These are phyloP conservation scores for Eleginops maclovinus DNA, from an alignment of 2,113 vertebrate genomes.

Conservation along the genomic window DNA sequence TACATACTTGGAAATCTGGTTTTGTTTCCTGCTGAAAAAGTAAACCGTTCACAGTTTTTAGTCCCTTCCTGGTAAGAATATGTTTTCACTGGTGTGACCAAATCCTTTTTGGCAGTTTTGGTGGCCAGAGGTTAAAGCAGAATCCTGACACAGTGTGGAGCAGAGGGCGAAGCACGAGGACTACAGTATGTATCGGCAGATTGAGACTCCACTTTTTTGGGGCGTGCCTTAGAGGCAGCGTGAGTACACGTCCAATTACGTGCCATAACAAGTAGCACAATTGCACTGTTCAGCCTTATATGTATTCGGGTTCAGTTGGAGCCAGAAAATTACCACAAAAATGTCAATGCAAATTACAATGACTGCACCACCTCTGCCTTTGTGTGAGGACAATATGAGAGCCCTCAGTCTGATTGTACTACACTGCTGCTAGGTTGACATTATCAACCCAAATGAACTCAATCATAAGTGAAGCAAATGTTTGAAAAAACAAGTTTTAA, in stretches of 20 bases:
- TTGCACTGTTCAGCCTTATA: slow-evolving; percentile 21
- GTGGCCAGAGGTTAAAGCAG: slow-evolving; percentile 6
- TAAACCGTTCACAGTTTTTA: background rate
- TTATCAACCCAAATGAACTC: background rate
- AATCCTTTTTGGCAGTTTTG: slow-evolving; percentile 21
- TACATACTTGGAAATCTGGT: background rate
- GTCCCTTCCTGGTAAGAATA: background rate
- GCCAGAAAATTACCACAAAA: slow-evolving; percentile 19
- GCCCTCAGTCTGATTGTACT: slow-evolving; percentile 14
- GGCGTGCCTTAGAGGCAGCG: background rate
- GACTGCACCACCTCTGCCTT: background rate
- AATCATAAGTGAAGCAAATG: background rate
- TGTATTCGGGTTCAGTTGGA: slow-evolving; percentile 14
- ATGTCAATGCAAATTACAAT: slow-evolving; percentile 38
- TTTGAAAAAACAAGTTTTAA: background rate
- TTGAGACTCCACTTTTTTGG: background rate
- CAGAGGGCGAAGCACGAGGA: slow-evolving; percentile 3
- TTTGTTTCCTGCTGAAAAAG: background rate
- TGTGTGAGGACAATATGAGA: slow-evolving; percentile 20
- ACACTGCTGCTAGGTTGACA: background rate
- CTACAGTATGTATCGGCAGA: background rate
- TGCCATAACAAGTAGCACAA: slow-evolving; percentile 14
- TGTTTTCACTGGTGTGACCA: background rate
- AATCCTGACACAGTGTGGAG: slow-evolving; percentile 5
- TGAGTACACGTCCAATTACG: slow-evolving; percentile 30